phyloP scores from a whole-genome alignment of 2,797 vertebrate species.

The Acanthiza pusilla region DNA sequence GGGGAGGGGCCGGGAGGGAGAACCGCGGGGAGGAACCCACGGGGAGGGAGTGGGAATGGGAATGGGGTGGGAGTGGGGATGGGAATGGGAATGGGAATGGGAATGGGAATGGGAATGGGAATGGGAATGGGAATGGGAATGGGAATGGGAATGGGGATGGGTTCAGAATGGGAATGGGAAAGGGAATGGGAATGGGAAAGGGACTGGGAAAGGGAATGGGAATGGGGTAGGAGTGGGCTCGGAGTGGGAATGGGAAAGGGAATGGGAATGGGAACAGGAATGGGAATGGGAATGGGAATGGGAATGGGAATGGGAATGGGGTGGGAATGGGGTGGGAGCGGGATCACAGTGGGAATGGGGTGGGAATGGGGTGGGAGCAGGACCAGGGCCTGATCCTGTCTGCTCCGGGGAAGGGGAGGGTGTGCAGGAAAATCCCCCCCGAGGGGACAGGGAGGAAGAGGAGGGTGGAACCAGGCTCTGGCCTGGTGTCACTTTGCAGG shows the following conservation, averaged over 20 bases:
- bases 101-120: too few relatives aligned
- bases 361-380: not conserved
- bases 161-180: too few relatives aligned
- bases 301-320: not conserved
- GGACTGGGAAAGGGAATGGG: too few relatives aligned
- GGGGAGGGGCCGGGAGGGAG: not conserved
- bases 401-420: fast-evolving
- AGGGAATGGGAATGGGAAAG: too few relatives aligned
- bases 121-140: too few relatives aligned
- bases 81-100: too few relatives aligned
- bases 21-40: not conserved
- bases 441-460: not conserved
- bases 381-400: too few relatives aligned
- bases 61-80: too few relatives aligned
- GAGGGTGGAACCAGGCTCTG: not conserved
- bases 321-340: not conserved
- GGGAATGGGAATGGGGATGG: too few relatives aligned
- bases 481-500: not conserved
- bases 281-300: not conserved
- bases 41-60: too few relatives aligned
- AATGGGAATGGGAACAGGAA: not conserved
- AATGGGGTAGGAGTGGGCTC: not conserved
- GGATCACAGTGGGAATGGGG: not conserved
- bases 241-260: not conserved
- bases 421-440: not conserved